Conservation (phyloP, 1,140 invertebrate species). For the Macrostomum lignano region DNA sequence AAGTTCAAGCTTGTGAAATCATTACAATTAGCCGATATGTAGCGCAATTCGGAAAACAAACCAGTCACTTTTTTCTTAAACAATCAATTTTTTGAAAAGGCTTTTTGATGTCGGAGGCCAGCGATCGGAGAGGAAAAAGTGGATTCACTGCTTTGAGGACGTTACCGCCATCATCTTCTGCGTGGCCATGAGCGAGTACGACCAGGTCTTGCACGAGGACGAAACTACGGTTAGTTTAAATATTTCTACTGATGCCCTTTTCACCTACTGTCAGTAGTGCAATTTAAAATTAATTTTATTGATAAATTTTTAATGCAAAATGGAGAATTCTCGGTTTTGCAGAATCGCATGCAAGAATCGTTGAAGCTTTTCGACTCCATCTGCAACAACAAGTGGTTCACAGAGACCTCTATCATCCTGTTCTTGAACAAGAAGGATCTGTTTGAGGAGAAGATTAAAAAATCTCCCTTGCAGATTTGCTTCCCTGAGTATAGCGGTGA, state of each 20-base stretch:
- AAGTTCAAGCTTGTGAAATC: no score
- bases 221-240: constrained; percentile 23
- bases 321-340: no score
- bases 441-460: constrained; percentile 10
- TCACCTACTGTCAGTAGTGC: no score
- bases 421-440: constrained; percentile 14
- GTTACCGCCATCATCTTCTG: constrained; percentile 37
- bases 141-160: no score
- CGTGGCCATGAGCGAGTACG: constrained; percentile 34
- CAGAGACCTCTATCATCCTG: constrained; percentile 11
- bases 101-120: constrained; percentile 21
- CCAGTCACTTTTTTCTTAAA: no score
- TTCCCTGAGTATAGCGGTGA: constrained; percentile 8
- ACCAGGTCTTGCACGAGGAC: constrained; percentile 35
- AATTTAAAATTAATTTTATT: no score
- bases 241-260: no score
- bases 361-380: constrained; percentile 11
- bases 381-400: constrained; percentile 11
- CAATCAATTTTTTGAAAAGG: no score
- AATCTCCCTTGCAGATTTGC: constrained; percentile 6
- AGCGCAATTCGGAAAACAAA: no score
- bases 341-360: constrained; percentile 20
- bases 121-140: constrained; percentile 62
- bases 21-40: no score
- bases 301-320: no score